Evolutionary conservation across 2,888 invertebrate species (phyloP).

Genomic region (Ochlodes sylvanus): DNA sequence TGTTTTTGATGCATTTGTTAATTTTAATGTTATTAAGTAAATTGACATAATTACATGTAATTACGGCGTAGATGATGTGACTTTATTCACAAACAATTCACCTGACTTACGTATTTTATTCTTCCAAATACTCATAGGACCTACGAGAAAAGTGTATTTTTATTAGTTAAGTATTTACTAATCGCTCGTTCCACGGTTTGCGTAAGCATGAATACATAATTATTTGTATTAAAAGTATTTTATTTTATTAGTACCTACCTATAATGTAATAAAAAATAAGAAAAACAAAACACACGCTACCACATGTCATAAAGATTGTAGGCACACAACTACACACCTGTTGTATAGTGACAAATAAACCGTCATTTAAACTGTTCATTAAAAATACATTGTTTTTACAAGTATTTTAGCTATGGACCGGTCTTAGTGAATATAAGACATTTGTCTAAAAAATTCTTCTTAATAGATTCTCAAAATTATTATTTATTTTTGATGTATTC

Average conservation of each 20-base stretch:
- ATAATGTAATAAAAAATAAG: background rate
- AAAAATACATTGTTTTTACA: background rate
- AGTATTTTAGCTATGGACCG: no score
- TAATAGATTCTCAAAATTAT: no score
- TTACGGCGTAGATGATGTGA: background rate
- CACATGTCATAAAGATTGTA: no score
- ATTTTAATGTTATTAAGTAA: background rate
- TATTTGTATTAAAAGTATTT: no score
- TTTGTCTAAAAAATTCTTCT: no score
- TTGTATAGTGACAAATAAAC: background rate
- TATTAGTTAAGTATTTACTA: background rate
- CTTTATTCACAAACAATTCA: slow-evolving; percentile 20
- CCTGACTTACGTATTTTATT: slow-evolving; percentile 28
- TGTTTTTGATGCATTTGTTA: background rate
- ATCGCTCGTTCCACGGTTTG: no score
- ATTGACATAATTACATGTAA: background rate
- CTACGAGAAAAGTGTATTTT: slow-evolving; percentile 16
- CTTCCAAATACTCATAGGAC: slow-evolving; percentile 19
- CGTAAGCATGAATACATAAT: no score
- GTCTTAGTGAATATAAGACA: no score
- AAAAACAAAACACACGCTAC: background rate
- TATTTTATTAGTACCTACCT: no score
- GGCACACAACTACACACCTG: background rate
- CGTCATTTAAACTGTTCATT: background rate
- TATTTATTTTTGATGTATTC: no score